Percentiles rank a stretch among this genome's conserved stretches.
These are phyloP conservation scores for Ceraclea dissimilis DNA, from an alignment of 2,888 invertebrate genomes.

Conservation along the genomic window DNA sequence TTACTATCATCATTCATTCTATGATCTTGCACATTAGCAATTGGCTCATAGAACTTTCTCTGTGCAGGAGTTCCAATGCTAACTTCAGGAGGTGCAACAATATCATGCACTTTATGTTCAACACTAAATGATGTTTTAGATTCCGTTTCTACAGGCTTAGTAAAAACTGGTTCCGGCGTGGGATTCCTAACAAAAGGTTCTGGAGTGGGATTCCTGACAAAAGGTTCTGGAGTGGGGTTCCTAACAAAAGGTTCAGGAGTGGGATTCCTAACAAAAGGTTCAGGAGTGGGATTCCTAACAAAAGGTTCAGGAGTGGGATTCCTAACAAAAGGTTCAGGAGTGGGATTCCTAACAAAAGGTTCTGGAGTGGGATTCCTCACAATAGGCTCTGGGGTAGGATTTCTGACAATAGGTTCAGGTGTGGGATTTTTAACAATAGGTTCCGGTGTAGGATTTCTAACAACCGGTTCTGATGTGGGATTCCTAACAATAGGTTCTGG, in stretches of 20 bases:
- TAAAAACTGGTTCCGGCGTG: background rate
- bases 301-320: no score
- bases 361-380: no score
- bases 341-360: no score
- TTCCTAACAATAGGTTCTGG: background rate
- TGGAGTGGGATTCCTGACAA: background rate
- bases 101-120: conserved; percentile 25
- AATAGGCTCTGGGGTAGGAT: no score
- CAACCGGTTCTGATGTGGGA: background rate
- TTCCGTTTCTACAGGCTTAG: background rate
- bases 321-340: no score
- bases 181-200: background rate
- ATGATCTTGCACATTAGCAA: background rate
- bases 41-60: conserved; percentile 29
- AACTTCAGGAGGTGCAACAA: background rate
- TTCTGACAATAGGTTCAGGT: no score
- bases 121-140: background rate
- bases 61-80: conserved; percentile 32
- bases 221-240: no score
- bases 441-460: no score
- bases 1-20: background rate
- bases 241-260: no score
- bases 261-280: no score
- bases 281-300: no score
- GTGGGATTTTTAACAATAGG: no score